These are phyloP conservation scores for Apodemus agrarius DNA, from an alignment of 2,797 vertebrate species.

Conservation along the genomic window DNA sequence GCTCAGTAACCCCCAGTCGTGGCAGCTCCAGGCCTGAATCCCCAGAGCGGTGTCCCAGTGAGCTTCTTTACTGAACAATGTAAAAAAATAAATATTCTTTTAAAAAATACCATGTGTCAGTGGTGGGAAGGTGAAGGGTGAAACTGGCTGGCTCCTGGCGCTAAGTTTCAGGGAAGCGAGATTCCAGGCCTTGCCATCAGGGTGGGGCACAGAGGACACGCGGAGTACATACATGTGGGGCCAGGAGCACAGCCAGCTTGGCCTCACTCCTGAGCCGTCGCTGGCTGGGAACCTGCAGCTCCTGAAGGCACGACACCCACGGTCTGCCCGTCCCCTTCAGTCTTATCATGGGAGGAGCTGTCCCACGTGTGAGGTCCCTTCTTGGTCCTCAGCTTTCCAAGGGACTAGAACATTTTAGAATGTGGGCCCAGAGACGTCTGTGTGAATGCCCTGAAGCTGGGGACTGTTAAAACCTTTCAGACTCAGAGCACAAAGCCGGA, in stretches of 20 bases:
- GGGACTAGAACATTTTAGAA: background rate
- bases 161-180: constrained; percentile 68
- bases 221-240: background rate
- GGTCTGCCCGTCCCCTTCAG: background rate
- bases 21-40: background rate
- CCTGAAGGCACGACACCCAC: background rate
- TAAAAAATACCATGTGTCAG: constrained; percentile 77
- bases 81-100: constrained; percentile 84
- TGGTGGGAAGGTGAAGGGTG: background rate
- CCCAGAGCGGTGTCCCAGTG: constrained; percentile 39
- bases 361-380: background rate
- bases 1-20: background rate
- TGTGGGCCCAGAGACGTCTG: no score
- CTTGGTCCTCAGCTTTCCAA: constrained; percentile 37
- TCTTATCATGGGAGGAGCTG: background rate
- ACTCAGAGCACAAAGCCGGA: background rate
- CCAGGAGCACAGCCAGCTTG: background rate
- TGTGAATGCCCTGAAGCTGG: no score
- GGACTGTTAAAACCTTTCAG: background rate
- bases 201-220: background rate
- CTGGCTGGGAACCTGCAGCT: background rate
- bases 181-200: background rate
- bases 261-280: background rate
- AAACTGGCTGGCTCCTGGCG: background rate
- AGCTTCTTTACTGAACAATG: constrained; percentile 75